Conservation (phyloP, 1,140 invertebrate genomes). For the Polypedilum pembai region DNA sequence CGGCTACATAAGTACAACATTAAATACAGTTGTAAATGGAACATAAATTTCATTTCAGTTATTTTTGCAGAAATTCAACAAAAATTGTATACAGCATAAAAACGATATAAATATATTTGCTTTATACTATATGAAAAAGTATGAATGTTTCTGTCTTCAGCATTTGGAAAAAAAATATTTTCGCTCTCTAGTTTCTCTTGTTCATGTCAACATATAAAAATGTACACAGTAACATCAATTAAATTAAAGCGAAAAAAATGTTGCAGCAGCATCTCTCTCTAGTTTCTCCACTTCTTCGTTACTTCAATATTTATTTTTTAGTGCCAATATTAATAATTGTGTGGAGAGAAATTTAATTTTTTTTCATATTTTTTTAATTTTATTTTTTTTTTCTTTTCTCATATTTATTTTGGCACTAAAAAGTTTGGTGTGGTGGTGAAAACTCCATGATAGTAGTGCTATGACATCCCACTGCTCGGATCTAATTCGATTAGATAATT, state of each 20-base stretch:
- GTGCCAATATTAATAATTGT: slow-evolving; percentile 18
- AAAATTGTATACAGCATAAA: too few relatives aligned
- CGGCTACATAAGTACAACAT: too few relatives aligned
- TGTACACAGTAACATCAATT: slow-evolving; percentile 13
- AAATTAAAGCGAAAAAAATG: slow-evolving; percentile 13
- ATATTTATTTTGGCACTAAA: slow-evolving; percentile 22
- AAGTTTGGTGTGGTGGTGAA: not conserved
- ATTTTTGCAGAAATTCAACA: too few relatives aligned
- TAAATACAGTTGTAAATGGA: not conserved
- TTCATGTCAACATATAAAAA: not conserved
- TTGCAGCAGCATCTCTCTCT: not conserved
- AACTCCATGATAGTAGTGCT: slow-evolving; percentile 23
- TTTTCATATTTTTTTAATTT: not conserved
- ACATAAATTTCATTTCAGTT: not conserved
- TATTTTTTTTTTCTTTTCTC: not conserved
- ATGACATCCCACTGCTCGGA: not conserved
- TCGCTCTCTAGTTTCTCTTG: not conserved
- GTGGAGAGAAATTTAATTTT: not conserved
- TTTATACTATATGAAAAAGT: not conserved
- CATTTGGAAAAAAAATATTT: not conserved
- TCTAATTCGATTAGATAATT: not conserved
- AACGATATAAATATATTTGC: too few relatives aligned
- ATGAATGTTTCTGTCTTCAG: not conserved
- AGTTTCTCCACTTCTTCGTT: not conserved
- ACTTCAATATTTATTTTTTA: not conserved